Base-by-base conservation (phyloP, 2,113 vertebrate genomes). In the Chascanopsetta lugubris region DNA sequence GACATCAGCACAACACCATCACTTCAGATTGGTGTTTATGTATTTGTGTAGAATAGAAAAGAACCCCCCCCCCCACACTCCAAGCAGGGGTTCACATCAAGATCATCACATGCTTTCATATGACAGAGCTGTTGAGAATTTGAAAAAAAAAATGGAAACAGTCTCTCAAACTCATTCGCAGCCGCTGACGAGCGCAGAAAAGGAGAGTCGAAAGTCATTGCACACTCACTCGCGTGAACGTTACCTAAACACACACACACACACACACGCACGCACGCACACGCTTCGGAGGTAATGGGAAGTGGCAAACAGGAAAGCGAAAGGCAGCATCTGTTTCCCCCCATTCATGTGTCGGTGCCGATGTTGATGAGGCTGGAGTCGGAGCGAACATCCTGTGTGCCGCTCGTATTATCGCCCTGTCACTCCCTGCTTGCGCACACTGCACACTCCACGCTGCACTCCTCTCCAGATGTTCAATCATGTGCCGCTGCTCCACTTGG, bases 271-370 rank as follows among this genome's bases (percentile, higher is more conserved):
- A 50, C 18, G 45, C 49, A 53, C 40, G 25, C 5, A 46, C 25
- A 29, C 48, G 10, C 46, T 47, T 46, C 38, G 47, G 21, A 30
- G 32, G 50, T 75, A 29, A 68, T 56, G 40, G 73, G 73, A 82
- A 77, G 76, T 57, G 60, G 47, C 45, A n/a, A 34, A 32, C 82
- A 76, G 82, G 88, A 90, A 84, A 57, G 46, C 0, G 8, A 75
- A 68, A 48, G 58, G 62, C 75, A 55, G 68, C 89, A 86, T 88
- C 84, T 90, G 87, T 85, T 90, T 90, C 89, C 89, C 43, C 66
- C 63, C 54, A 85, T 89, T 88, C 77, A 86, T 74, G 29, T 75
- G 67, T 47, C 20, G 56, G 58, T 24, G 54, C 29, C 12, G 43
- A 59, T 2, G 70, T 58, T 40, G 69, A 62, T 24, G 69, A 77